These are phyloP conservation scores for Corydoras maculifer DNA, from an alignment of 2,113 vertebrate genomes.

Conservation along the genomic window DNA sequence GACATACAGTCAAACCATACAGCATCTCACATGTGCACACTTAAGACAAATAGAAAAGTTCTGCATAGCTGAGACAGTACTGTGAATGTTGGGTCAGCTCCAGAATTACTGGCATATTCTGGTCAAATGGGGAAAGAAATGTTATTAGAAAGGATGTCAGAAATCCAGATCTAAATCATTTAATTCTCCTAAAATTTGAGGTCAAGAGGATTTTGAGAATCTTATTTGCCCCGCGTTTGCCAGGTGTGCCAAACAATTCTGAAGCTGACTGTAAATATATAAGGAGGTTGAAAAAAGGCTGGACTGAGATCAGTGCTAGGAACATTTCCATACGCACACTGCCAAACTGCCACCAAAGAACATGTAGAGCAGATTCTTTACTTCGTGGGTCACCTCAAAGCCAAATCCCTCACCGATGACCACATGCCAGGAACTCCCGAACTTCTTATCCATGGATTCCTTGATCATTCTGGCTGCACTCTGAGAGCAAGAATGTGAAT, in stretches of 20 bases:
- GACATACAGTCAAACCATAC: conserved; percentile 8
- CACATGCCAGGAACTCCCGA: too few species aligned
- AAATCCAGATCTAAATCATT: too few species aligned
- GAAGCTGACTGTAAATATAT: not conserved
- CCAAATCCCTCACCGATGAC: conserved; percentile 47
- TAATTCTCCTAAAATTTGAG: too few species aligned
- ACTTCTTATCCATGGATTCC: conserved; percentile 74
- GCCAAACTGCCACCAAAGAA: conserved; percentile 93
- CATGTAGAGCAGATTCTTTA: conserved; percentile 96
- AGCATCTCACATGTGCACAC: conserved; percentile 17
- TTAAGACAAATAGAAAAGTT: conserved; percentile 32
- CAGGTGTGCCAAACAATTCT: too few species aligned
- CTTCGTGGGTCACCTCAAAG: conserved; percentile 93
- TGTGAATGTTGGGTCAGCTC: conserved; percentile 17
- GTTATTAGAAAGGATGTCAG: too few species aligned
- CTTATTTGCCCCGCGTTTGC: too few species aligned
- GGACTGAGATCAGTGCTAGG: conserved; percentile 63
- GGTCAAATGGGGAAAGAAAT: too few species aligned
- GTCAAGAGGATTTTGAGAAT: too few species aligned
- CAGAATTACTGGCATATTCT: too few species aligned
- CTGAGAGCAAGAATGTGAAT: conserved; percentile 53
- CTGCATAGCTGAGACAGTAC: conserved; percentile 43
- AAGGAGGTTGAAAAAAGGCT: too few species aligned
- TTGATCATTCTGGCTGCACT: conserved; percentile 99
- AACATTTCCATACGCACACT: conserved; percentile 96